Base-by-base conservation (phyloP, 2,888 invertebrate genomes). In the Dynastes maya region DNA sequence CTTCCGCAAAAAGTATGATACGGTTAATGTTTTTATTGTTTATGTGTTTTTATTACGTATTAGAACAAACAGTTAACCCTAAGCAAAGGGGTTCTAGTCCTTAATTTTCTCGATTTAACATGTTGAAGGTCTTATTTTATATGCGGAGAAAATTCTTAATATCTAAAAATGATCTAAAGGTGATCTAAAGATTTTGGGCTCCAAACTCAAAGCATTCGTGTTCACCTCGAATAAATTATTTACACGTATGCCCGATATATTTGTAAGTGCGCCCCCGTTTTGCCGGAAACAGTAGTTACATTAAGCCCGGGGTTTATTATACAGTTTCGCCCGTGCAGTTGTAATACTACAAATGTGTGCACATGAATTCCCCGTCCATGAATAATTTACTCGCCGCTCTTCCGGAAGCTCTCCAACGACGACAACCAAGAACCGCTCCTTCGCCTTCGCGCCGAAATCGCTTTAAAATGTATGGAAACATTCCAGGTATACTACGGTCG, bases 231-330 rank as follows among this genome's bases (percentile, higher is more conserved):
- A 77, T 71, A 72, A 64, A 72, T 72, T 78, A 78, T 78, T 78
- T 72, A 78, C 71, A 49, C 61, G 68, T 37, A 58, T 22, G 40
- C 63, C 29, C 6, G 40, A 51, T 77, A 77, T 72, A 74, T 74
- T 77, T 77, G 77, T 79, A 79, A 77, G 77, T 71, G 68, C 64
- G 58, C 55, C 51, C 67, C 71, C 45, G 78, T 45, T 58, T 61
- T 45, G 45, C 61, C 45, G 64, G 77, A 76, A 78, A 72, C 65
- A 76, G 78, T 77, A 78, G 78, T 78, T 78, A 72, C 80, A 78
- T 80, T 76, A 80, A 78, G 76, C 74, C 80, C 67, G 58, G 68
- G 72, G 80, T 80, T 80, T 80, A 78, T 80, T 78, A 80, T 78
- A 78, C 76, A 64, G 72, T 74, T 27, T 74, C 76, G 45, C 64